phyloP scores from a whole-genome alignment of 2,797 vertebrate species.

The Pogonophryne albipinna region DNA sequence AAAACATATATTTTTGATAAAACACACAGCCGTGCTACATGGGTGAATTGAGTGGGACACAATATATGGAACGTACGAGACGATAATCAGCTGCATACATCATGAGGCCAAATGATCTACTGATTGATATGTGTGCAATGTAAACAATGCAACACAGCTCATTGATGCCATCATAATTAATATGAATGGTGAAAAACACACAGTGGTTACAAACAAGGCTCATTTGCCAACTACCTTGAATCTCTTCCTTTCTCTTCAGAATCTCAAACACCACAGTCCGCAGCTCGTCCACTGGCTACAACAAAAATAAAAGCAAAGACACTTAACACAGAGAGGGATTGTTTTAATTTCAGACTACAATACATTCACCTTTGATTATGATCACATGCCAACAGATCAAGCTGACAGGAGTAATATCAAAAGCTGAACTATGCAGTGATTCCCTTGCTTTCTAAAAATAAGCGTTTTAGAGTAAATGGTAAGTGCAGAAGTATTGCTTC shows the following conservation, averaged over 20 bases:
- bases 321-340: neutral
- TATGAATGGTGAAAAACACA: neutral
- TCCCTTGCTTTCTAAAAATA: too few relatives aligned
- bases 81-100: neutral
- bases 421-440: too few relatives aligned
- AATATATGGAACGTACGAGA: neutral
- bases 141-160: neutral
- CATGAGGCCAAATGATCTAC: neutral
- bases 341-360: too few relatives aligned
- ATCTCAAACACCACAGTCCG: constrained; percentile 87
- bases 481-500: neutral
- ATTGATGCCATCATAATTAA: neutral
- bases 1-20: neutral
- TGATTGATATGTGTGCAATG: neutral
- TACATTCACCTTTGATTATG: too few relatives aligned
- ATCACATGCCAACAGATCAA: neutral
- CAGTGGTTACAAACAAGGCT: neutral
- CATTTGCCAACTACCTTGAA: constrained; percentile 59
- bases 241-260: constrained; percentile 84
- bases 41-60: neutral
- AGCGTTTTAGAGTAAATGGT: neutral
- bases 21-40: too few relatives aligned
- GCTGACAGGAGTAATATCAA: neutral
- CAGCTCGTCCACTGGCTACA: constrained; percentile 90
- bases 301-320: neutral